Percentiles rank a stretch among this genome's conserved stretches.
Evolutionary conservation across 2,113 vertebrate species (phyloP).

Genomic region (Excalfactoria chinensis): DNA sequence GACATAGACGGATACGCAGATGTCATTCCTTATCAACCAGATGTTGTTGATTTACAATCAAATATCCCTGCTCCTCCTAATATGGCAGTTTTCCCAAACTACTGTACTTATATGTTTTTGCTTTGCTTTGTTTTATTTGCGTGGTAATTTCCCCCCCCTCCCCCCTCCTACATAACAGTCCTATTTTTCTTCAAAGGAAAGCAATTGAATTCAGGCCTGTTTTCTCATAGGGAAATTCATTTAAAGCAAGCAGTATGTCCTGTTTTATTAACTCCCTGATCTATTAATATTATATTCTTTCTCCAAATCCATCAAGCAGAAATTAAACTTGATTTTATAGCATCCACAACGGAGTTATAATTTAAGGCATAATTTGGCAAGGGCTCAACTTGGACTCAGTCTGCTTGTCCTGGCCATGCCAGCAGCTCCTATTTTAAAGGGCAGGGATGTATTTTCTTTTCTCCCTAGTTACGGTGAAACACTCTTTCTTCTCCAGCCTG

Average conservation of each 20-base stretch:
- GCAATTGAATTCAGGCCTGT: slow-evolving; percentile 8
- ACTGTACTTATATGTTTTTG: slow-evolving; percentile 51
- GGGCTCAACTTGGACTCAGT: slow-evolving; percentile 35
- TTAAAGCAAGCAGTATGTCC: slow-evolving; percentile 48
- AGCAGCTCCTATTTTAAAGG: slow-evolving; percentile 66
- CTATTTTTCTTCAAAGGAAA: slow-evolving; percentile 38
- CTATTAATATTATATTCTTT: slow-evolving; percentile 66
- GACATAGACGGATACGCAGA: slow-evolving; percentile 14
- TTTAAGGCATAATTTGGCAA: slow-evolving; percentile 66
- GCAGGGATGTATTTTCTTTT: slow-evolving; percentile 59
- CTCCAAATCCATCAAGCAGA: slow-evolving; percentile 64
- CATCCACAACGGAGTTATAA: slow-evolving; percentile 63
- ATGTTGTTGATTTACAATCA: slow-evolving; percentile 62
- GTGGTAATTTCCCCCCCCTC: neutral
- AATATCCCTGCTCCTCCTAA: slow-evolving; percentile 66
- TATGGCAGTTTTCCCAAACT: slow-evolving; percentile 64
- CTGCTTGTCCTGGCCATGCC: slow-evolving; percentile 25
- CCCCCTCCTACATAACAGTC: neutral
- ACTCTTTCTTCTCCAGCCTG: slow-evolving; percentile 23
- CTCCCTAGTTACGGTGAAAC: slow-evolving; percentile 23
- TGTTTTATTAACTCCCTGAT: slow-evolving; percentile 64
- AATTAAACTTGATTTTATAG: slow-evolving; percentile 71
- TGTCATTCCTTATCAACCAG: slow-evolving; percentile 64
- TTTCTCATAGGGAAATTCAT: slow-evolving; percentile 41
- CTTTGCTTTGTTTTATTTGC: slow-evolving; percentile 24